phyloP scores from a whole-genome alignment of 2,797 vertebrate genomes.

The Oceanodroma leucorhoa region DNA sequence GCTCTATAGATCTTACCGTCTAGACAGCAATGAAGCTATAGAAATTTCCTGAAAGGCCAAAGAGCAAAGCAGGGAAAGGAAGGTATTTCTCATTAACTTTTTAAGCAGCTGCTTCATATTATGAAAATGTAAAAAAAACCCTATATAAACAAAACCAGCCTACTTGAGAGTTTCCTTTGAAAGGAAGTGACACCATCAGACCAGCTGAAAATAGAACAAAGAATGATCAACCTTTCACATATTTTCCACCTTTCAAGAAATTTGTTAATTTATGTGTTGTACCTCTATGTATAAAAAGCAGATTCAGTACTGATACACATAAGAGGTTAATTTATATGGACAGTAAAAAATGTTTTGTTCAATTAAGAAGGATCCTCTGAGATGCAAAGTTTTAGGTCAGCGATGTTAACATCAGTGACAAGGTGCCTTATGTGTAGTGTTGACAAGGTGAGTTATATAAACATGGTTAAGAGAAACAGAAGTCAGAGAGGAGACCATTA shows the following conservation, averaged over 20 bases:
- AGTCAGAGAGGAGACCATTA: not conserved
- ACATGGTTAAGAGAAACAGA: not conserved
- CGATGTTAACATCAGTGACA: not conserved
- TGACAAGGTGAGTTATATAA: not conserved
- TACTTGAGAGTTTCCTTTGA: conserved; percentile 4
- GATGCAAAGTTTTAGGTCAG: not conserved
- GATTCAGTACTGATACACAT: not conserved
- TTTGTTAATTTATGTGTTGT: not conserved
- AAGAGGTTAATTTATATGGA: not conserved
- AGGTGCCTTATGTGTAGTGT: not conserved
- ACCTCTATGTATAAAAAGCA: not conserved
- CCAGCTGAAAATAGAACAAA: not conserved
- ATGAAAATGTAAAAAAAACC: not conserved
- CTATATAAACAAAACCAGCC: not conserved
- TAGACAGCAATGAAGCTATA: conserved; percentile 2
- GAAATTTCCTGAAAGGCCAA: not conserved
- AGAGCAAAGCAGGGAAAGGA: not conserved
- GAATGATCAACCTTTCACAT: not conserved
- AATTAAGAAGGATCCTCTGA: not conserved
- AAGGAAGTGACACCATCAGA: not conserved
- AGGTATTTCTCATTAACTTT: conserved; percentile 1
- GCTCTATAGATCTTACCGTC: not conserved
- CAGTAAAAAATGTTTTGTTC: not conserved
- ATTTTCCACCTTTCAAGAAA: not conserved
- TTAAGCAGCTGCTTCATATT: not conserved